phyloP scores from a whole-genome alignment of 2,888 invertebrate species.

The Holacanthella duospinosa region DNA sequence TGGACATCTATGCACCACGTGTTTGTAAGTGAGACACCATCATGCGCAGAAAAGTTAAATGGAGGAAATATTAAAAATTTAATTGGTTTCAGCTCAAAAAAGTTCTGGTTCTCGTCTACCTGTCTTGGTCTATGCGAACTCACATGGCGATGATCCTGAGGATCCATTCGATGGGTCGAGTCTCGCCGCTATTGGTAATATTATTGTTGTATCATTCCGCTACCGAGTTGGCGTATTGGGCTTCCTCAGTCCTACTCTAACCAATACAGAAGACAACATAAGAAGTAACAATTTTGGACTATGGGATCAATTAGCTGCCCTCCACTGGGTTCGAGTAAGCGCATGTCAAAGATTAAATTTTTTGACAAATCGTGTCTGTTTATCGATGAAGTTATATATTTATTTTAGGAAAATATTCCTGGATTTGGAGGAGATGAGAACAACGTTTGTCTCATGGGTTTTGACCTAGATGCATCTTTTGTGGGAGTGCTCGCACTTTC shows the following conservation, averaged over 20 bases:
- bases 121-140: constrained; percentile 33
- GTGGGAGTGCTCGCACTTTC: constrained; percentile 33
- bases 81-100: constrained; percentile 28
- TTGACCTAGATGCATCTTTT: constrained; percentile 32
- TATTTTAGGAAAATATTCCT: constrained; percentile 30
- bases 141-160: constrained; percentile 27
- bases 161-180: constrained; percentile 34
- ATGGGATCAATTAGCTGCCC: constrained; percentile 35
- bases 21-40: background rate
- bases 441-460: constrained; percentile 30
- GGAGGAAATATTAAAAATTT: no score
- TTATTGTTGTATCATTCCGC: constrained; percentile 32
- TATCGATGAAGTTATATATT: background rate
- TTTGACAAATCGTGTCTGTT: background rate
- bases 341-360: no score
- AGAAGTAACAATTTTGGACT: constrained; percentile 32
- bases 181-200: constrained; percentile 35
- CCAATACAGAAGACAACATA: constrained; percentile 26
- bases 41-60: no score
- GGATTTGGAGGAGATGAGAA: constrained; percentile 34
- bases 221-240: constrained; percentile 34
- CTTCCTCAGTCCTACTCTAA: constrained; percentile 25
- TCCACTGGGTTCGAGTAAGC: constrained; percentile 35
- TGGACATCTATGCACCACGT: constrained; percentile 29
- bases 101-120: constrained; percentile 27